phyloP scores from a whole-genome alignment of 1,140 invertebrate genomes.

The Cherax quadricarinatus region DNA sequence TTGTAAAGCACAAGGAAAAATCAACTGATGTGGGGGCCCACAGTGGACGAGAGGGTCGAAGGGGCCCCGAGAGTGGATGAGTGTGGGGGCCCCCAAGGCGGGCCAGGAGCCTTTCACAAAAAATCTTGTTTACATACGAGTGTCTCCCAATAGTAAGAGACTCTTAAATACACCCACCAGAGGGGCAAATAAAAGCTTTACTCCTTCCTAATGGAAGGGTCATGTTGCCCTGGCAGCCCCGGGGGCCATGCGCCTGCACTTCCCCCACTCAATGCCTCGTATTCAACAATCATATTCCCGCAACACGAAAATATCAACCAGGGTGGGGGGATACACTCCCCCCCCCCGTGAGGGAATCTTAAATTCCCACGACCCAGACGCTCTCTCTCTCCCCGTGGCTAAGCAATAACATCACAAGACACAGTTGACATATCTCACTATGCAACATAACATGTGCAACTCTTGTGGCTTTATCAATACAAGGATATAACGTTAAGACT shows the following conservation, averaged over 20 bases:
- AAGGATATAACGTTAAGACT: no score
- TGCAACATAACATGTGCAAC: no score
- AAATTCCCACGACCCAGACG: not conserved
- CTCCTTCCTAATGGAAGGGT: not conserved
- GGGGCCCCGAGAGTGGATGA: no score
- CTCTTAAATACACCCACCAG: constrained; percentile 15
- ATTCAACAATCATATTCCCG: not conserved
- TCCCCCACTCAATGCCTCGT: not conserved
- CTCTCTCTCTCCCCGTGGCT: no score
- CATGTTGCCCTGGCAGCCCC: not conserved
- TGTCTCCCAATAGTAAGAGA: constrained; percentile 25
- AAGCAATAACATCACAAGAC: no score
- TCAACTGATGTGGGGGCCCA: no score
- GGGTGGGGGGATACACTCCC: not conserved
- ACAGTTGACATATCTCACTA: no score
- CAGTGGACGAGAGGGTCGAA: no score
- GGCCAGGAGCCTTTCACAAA: not conserved
- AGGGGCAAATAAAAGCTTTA: not conserved
- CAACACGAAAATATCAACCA: not conserved
- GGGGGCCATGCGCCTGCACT: not conserved
- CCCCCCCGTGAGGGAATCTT: not conserved
- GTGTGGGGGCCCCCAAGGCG: no score
- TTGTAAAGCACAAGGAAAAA: no score
- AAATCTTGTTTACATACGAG: constrained; percentile 37
- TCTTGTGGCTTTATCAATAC: no score